phyloP scores from a whole-genome alignment of 2,888 invertebrate genomes.

The Halictus quadricinctus region DNA sequence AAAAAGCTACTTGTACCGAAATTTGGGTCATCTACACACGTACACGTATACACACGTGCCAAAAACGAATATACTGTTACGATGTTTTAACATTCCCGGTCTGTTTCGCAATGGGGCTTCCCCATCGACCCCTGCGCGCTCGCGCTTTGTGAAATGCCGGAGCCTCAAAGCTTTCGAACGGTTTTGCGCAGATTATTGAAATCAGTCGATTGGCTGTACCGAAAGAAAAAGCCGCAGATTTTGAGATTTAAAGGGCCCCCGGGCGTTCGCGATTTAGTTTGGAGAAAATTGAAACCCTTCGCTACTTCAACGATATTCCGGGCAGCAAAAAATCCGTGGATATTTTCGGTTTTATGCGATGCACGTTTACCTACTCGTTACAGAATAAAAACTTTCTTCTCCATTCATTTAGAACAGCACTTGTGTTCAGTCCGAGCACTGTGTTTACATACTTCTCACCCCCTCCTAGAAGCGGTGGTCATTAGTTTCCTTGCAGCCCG shows the following conservation, averaged over 20 bases:
- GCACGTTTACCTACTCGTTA: not conserved
- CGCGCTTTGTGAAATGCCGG: not conserved
- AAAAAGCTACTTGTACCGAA: conserved; percentile 19
- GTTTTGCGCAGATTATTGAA: not conserved
- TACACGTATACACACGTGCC: not conserved
- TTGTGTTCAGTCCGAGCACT: too few species aligned
- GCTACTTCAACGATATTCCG: not conserved
- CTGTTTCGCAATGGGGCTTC: not conserved
- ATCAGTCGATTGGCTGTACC: not conserved
- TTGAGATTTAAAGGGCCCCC: not conserved
- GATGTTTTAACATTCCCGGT: conserved; percentile 10
- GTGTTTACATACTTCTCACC: too few species aligned
- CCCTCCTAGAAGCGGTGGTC: not conserved
- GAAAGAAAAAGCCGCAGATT: not conserved
- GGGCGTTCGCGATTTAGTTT: not conserved
- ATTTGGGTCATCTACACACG: conserved; percentile 9
- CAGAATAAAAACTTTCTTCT: too few species aligned
- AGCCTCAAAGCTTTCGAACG: not conserved
- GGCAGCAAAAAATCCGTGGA: not conserved
- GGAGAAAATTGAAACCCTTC: not conserved
- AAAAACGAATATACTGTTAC: conserved; percentile 3
- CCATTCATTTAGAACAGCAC: too few species aligned
- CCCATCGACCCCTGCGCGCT: not conserved
- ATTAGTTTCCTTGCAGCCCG: not conserved
- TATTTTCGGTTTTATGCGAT: not conserved